Base-by-base conservation (phyloP, 2,888 invertebrate genomes). In the Nemapogon koenigi region DNA sequence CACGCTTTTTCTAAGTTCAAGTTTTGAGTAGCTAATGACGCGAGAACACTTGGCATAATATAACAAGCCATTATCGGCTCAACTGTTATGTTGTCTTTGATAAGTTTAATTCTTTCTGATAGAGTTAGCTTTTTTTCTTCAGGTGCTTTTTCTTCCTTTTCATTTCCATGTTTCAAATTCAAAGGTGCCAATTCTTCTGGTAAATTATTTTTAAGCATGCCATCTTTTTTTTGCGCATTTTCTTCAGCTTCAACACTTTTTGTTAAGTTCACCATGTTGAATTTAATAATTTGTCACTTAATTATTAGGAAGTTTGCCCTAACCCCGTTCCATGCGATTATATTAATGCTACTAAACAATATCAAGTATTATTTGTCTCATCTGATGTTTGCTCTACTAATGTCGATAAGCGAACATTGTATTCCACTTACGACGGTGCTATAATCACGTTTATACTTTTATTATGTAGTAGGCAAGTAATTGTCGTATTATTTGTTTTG, bases 1-100 rank as follows among this genome's bases (percentile, higher is more conserved):
- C 93, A 93, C 0, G 91, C 92, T 58, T 93, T 92, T 63, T 91
- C 92, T 46, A 90, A 67, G 59, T 88, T 89, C 29, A 90, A 66
- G 68, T 92, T 92, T 64, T 91, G 91, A 28, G 90, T 89, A 14
- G 91, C 91, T 46, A 92, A 58, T 13, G 87, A 86, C 1, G 91
- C 88, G 30, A 85, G 54, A 3, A 84, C 75, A 55, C 84, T 84
- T 0, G 79, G 79, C 71, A 76, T 79, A n/a, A 89, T 81, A 56
- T 88, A 89, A 47, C 87, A 86, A 3, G 85, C 83, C 46, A 87
- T 75, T 42, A 87, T 83, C 6, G 87, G 87, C 55, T 87, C 87
- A 1, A 89, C 88, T 15, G 89, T 89, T 43, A 83, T 84, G 53
- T 88, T 76, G 0, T 58, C 59, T 51, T 71, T 73, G 2, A 78